Conservation (phyloP, 2,888 invertebrate species). For the Drosophila meridionalis region DNA sequence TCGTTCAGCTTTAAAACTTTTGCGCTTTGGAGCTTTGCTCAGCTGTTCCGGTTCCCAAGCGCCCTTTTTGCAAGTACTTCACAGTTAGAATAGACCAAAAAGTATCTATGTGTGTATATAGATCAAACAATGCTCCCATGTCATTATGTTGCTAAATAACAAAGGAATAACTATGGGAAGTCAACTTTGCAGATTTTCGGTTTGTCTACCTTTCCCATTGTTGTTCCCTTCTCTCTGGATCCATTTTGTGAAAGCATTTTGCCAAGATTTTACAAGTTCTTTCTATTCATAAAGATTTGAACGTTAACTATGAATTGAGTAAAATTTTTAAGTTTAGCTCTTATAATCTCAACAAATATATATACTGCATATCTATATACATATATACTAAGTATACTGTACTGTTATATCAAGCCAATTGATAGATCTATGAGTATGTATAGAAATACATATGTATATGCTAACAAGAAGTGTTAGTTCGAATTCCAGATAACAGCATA, state of each 20-base stretch:
- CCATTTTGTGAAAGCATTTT: background rate
- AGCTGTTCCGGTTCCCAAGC: conserved; percentile 16
- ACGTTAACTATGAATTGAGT: too few relatives aligned
- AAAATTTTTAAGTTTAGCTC: too few relatives aligned
- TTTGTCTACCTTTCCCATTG: background rate
- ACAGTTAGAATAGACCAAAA: background rate
- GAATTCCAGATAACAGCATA: too few relatives aligned
- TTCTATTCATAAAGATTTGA: too few relatives aligned
- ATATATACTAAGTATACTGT: too few relatives aligned
- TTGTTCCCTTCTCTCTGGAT: background rate
- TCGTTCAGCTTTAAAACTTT: background rate
- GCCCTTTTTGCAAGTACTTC: background rate
- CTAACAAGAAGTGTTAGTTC: too few relatives aligned
- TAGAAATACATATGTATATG: too few relatives aligned
- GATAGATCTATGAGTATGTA: too few relatives aligned
- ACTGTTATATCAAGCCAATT: too few relatives aligned
- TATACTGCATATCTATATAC: too few relatives aligned
- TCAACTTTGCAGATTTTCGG: background rate
- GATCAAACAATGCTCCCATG: background rate
- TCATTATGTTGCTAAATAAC: background rate
- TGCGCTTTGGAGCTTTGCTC: background rate
- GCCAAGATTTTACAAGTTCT: background rate
- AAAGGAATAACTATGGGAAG: conserved; percentile 1
- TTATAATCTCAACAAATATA: too few relatives aligned
- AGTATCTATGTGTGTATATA: background rate